Evolutionary conservation across 2,888 invertebrate genomes (phyloP).

Genomic region (Schizotus pectinicornis): DNA sequence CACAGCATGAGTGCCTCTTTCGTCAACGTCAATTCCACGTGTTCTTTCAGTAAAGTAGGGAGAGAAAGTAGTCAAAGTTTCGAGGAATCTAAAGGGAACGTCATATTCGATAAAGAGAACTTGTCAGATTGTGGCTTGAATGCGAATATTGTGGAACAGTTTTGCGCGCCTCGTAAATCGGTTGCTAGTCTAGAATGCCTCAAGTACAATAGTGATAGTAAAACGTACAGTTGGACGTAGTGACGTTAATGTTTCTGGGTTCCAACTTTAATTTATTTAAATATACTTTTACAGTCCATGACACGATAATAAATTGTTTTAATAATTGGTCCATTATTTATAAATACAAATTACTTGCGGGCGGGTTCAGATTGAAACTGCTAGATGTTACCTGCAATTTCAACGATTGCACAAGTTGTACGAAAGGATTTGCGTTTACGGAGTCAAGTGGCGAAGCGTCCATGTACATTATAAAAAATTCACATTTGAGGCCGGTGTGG

Average conservation of each 20-base stretch:
- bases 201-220: constrained; percentile 67
- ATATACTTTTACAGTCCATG: neutral
- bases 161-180: constrained; percentile 67
- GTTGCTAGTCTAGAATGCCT: constrained; percentile 68
- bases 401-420: constrained; percentile 41
- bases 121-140: constrained; percentile 86
- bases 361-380: constrained; percentile 7
- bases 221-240: constrained; percentile 64
- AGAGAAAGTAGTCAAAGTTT: constrained; percentile 32
- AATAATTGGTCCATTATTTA: constrained; percentile 5
- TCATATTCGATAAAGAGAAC: constrained; percentile 83
- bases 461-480: constrained; percentile 49
- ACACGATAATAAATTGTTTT: neutral
- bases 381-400: constrained; percentile 31
- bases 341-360: constrained; percentile 19
- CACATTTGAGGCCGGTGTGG: constrained; percentile 42
- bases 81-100: constrained; percentile 51
- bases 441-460: constrained; percentile 53
- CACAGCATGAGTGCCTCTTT: constrained; percentile 77
- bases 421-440: constrained; percentile 46
- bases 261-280: constrained; percentile 10
- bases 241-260: no score
- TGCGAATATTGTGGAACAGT: constrained; percentile 67
- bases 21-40: constrained; percentile 70
- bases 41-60: constrained; percentile 70